Evolutionary conservation across 2,113 vertebrate genomes (phyloP), one percentile per base, ranked within the genome.

Genomic region (Pluvianellus socialis): DNA sequence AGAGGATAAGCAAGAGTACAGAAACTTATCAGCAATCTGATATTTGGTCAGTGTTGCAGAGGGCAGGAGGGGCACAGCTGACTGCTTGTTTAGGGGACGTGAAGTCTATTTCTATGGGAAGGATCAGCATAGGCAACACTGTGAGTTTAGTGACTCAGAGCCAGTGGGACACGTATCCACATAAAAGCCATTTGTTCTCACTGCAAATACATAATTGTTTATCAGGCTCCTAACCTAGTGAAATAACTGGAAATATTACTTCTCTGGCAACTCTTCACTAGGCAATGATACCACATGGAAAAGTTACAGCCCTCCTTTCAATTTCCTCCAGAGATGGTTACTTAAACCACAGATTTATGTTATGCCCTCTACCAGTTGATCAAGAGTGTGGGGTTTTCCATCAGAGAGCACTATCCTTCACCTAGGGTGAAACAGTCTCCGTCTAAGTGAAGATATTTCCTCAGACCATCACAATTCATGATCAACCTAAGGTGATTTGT

Each of bases 81-180:
- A 68, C 9, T 0, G 0, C 38, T 77, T 52, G 53, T 65, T 52
- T 33, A 79, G 26, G 33, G 33, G 11, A 83, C 0, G 1, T 33
- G 38, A 79, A 52, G 44, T 63, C 22, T 42, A 9, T 77, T 56
- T 40, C 72, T 28, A 21, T 5, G 33, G 11, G 44, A 77, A 63
- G 55, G 26, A 77, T 45, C 2, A 2, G 14, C 22, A 27, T 16
- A 19, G 1, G 1, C 32, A 30, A 35, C 35, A 38, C 33, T 42
- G 24, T 16, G 32, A 79, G 40, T 30, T 32, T 33, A 27, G 38
- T 24, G 62, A 40, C 61, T 17, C 55, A 4, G 7, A 52, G 42
- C 8, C 30, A 58, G 61, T 7, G 24, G 42, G 33, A 74, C 38
- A 38, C 15, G 5, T 10, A 56, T 3, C 50, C 65, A 15, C 4